A percentile compares a stretch with the other conserved stretches of the same genome.
phyloP scores from a whole-genome alignment of 2,888 invertebrate genomes.

The Salpingus planirostris region DNA sequence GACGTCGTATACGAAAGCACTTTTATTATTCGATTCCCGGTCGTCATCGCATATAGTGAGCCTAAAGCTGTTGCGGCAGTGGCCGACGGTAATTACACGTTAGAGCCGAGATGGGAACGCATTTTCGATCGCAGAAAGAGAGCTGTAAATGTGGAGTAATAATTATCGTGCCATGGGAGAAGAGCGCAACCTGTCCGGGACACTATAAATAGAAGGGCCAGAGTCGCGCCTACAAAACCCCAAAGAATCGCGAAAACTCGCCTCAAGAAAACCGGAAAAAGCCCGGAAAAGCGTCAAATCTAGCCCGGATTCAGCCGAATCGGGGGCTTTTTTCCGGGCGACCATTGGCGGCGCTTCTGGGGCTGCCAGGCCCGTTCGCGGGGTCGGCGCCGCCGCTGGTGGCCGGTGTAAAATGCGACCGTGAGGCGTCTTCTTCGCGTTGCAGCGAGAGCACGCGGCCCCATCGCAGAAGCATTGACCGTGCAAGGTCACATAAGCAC shows the following conservation, averaged over 20 bases:
- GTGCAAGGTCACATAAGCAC: slow-evolving; percentile 17
- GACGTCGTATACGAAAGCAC: too few species aligned
- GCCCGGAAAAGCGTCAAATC: too few species aligned
- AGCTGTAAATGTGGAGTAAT: slow-evolving; percentile 19
- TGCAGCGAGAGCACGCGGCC: slow-evolving; percentile 7
- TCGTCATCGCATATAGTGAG: too few species aligned
- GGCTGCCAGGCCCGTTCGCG: slow-evolving; percentile 5
- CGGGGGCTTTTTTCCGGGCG: too few species aligned
- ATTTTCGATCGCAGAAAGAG: slow-evolving; percentile 14
- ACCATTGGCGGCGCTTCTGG: slow-evolving; percentile 8
- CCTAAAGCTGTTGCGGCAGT: slow-evolving; percentile 9
- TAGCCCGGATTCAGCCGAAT: too few species aligned
- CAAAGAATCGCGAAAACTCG: background rate
- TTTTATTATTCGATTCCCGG: too few species aligned
- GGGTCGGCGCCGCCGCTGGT: slow-evolving; percentile 11
- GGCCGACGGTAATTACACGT: slow-evolving; percentile 10
- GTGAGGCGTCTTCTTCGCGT: slow-evolving; percentile 8
- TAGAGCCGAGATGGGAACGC: too few species aligned
- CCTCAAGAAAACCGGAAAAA: background rate
- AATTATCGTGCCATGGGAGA: slow-evolving; percentile 17
- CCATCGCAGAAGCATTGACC: slow-evolving; percentile 17
- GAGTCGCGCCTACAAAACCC: slow-evolving; percentile 4
- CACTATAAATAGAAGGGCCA: slow-evolving; percentile 16
- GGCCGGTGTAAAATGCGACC: too few species aligned
- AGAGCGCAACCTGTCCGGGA: slow-evolving; percentile 17